Evolutionary conservation across 2,888 invertebrate species (phyloP).

Genomic region (Xestia ashworthii): DNA sequence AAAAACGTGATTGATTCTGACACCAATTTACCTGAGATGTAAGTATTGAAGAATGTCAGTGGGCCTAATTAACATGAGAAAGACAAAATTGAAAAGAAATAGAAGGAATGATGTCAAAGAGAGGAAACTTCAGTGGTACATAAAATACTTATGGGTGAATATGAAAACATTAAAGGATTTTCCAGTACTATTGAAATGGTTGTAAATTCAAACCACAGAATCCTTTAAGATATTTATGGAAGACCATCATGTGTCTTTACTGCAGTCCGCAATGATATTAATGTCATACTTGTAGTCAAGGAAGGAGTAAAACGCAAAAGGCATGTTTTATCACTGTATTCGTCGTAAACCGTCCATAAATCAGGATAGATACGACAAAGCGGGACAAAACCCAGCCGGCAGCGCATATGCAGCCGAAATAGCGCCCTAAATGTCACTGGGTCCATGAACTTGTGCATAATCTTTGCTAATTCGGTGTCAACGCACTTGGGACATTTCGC

Average conservation of each 20-base stretch:
- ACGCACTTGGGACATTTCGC: constrained; percentile 73
- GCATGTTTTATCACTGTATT: constrained; percentile 62
- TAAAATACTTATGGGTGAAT: too few relatives aligned
- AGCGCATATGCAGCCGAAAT: constrained; percentile 73
- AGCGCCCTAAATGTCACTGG: constrained; percentile 84
- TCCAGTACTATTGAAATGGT: not conserved
- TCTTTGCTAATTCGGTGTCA: constrained; percentile 79
- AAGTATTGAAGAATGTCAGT: not conserved
- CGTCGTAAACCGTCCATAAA: constrained; percentile 69
- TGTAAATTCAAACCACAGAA: constrained; percentile 1
- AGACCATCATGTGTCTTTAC: constrained; percentile 25
- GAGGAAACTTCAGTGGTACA: not conserved
- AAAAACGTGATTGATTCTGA: constrained; percentile 34
- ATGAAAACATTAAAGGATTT: not conserved
- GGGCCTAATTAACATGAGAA: not conserved
- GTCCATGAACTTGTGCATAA: constrained; percentile 85
- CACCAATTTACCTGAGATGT: not conserved
- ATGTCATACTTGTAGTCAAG: constrained; percentile 47
- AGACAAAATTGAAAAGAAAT: not conserved
- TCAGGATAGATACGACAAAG: constrained; percentile 74
- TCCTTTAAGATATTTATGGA: constrained; percentile 10
- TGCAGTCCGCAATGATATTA: constrained; percentile 28
- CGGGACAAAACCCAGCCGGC: constrained; percentile 68
- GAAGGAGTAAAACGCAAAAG: constrained; percentile 61
- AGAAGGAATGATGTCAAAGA: not conserved